Base-by-base conservation (phyloP, 2,888 invertebrate genomes). In the Campaea margaritaria region DNA sequence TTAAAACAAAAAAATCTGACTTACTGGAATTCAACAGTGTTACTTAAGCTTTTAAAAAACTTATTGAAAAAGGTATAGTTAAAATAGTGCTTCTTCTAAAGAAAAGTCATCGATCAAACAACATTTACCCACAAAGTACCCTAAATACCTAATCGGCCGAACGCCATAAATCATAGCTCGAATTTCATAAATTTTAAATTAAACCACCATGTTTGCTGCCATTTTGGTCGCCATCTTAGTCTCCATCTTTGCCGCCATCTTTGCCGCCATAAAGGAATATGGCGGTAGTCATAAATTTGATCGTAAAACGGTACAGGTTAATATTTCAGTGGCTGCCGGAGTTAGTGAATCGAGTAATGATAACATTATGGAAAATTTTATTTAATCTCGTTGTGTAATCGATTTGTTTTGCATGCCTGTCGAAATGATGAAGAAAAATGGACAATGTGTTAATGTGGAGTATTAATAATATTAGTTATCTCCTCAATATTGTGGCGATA, bases 101-200 rank as follows among this genome's bases (percentile, higher is more conserved):
- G 2, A 2, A 27, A 31, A 31, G 31, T 31, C 31, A 31, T 31
- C 8, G 10, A 31, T 31, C 31, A 31, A 31, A 31, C 9, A 21
- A 11, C 34, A 34, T 12, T 10, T 36, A 31, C 31, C 36, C 36
- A 12, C 36, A n/a, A 36, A 36, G 7, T 16, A 41, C 46, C 38
- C 41, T 55, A 51, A 54, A 50, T 55, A 51, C 42, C 48, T 39
- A 51, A 58, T 46, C 46, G 58, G 45, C 42, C 58, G 21, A 58
- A 56, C 38, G 48, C 27, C 52, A 64, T 72, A 72, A 76, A 72
- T 72, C 73, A 67, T 57, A 16, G 65, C 46, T 48, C 64, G 61
- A 63, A 54, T 70, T 70, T 70, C 69, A 77, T 80, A 64, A 73
- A 78, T 81, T 73, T 76, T 75, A 78, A 77, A 81, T 80, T 80